Conservation (phyloP, 2,797 vertebrate species). For the Enteromius viviparus region DNA sequence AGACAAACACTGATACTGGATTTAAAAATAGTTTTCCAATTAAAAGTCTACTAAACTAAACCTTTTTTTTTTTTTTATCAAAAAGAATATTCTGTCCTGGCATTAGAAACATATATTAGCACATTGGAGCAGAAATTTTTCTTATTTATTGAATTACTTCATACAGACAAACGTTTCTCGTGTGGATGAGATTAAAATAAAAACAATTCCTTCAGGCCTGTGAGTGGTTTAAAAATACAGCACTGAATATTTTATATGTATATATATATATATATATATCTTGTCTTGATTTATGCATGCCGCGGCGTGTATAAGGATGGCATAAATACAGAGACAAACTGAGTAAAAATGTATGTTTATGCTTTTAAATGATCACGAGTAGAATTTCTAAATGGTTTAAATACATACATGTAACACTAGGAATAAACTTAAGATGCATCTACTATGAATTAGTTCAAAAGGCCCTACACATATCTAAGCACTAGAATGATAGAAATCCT, state of each 20-base stretch:
- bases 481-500: background rate
- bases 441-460: background rate
- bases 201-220: background rate
- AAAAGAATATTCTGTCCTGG: background rate
- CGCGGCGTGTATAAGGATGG: background rate
- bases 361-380: background rate
- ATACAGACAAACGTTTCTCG: background rate
- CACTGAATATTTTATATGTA: background rate
- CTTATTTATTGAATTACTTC: background rate
- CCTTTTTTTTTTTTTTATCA: background rate
- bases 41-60: background rate
- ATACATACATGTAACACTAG: background rate
- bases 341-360: background rate
- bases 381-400: background rate
- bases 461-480: background rate
- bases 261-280: background rate
- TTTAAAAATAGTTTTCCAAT: background rate
- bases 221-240: conserved; percentile 24
- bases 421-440: background rate
- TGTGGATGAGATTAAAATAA: background rate
- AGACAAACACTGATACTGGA: background rate
- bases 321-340: background rate
- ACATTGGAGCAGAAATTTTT: background rate
- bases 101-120: background rate
- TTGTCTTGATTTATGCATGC: conserved; percentile 9